Base-by-base conservation (phyloP, 2,113 vertebrate species). In the Oenanthe melanoleuca region DNA sequence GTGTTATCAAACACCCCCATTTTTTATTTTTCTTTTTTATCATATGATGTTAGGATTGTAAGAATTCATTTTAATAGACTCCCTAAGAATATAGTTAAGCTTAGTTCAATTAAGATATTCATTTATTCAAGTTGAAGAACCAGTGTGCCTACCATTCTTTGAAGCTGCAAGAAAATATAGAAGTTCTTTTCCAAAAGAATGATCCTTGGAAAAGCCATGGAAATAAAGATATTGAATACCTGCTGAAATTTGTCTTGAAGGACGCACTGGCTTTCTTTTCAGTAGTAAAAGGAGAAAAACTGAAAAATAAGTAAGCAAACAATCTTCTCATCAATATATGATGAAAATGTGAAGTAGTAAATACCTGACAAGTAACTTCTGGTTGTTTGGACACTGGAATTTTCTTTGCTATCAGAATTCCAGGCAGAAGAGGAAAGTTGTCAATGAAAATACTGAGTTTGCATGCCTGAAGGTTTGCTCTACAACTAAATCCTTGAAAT, bases 311-410 rank as follows among this genome's bases (percentile, higher is more conserved):
- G 26, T 23, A 80, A 73, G 24, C 33, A 93, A 88, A 55, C 18
- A 70, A 92, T 92, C 82, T 86, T 83, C 44, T 86, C 64, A 86
- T 86, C 82, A 84, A 94, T 29, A 89, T 89, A 94, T 93, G 89
- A 90, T 71, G 71, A 92, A 96, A 95, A 96, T 94, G 93, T 79
- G 37, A 52, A 78, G 94, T 47, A 86, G 86, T 96, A 96, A 96
- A 95, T 92, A 96, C 82, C 82, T 92, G 92, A 90, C 44, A 74
- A 90, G 85, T 25, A 78, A 90, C 15, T 88, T 83, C 67, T 83
- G 82, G 31, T 52, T 71, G 28, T 83, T 82, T 71, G 72, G 25
- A 12, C 31, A 78, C 72, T 64, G 88, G 56, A 94, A 95, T 83
- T 93, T 42, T 72, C 40, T 92, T 88, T 80, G 15, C 8, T 40